Base-by-base conservation (phyloP, 2,797 vertebrate species). In the Etheostoma perlongum region DNA sequence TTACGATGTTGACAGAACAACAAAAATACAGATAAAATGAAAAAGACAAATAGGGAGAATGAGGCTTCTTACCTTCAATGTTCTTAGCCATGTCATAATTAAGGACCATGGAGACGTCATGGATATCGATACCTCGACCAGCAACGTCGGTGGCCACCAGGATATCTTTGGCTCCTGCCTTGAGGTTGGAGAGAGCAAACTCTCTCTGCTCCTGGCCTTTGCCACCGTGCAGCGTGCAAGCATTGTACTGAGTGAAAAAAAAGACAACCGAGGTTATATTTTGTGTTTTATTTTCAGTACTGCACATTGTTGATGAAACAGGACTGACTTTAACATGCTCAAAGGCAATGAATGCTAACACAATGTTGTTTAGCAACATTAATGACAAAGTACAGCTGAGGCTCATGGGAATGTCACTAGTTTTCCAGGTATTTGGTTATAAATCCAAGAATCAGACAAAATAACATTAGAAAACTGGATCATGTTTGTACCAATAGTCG, bases 41-140 rank as follows among this genome's bases (percentile, higher is more conserved):
- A 74, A 16, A 21, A 51, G 42, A 6, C 6, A 30, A 57, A 48
- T 2, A 5, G 1, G 7, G 15, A 12, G 25, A 47, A 1, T 0
- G 33, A 61, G 10, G 40, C 1, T 1, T 36, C 93, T 92, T 83
- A 98, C 98, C 98, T 94, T 99, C 98, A 10, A 99, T 99, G 90
- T 99, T 99, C 93, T 99, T 99, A 53, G 98, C 98, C 98, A 99
- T 99, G 93, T 99, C 98, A 2, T 99, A 99, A 94, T 99, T 99
- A 76, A 99, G 78, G 4, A 99, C 98, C 97, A 98, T 99, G 21
- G 98, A 99, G 44, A 99, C 98, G 25, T 99, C 98, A 0, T 99
- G 98, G 94, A 99, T 99, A 85, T 99, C 98, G 11, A 99, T 99
- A 91, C 98, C 98, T 73, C 98, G 96, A 23, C 98, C 98, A 2